Evolutionary conservation across 37 sponge, comb jelly and placozoan species (phyloP), one percentile per base, ranked within the genome.

Genomic region (Tethya wilhelma): DNA sequence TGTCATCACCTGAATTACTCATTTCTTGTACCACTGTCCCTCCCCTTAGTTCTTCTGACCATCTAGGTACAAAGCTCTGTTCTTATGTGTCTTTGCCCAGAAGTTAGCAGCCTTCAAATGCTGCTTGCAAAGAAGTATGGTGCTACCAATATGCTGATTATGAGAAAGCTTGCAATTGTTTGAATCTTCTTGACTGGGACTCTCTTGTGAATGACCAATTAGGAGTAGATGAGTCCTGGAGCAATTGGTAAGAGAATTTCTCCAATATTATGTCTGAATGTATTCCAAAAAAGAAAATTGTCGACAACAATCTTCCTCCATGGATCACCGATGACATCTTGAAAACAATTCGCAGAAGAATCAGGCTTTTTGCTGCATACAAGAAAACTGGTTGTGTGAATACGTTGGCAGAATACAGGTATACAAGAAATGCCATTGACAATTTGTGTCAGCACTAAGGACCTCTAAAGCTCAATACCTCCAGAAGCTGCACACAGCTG

Each of bases 381-480:
- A 63, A 63, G 64, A 63, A 26, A 63, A 23, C 64, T 29, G 25
- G 30, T 11, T 29, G 31, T 9, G 8, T 26, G 30, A 63, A n/a
- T 7, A 26, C 8, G 25, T 63, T 63, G 9, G 64, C 30, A 23
- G 31, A 63, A 63, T 63, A 63, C 31, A 67, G 33, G 23, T 39
- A 67, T 17, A 34, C 42, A 39, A 34, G 69, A 23, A 67, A 67
- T 23, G n/a, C 11, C 11, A 38, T 67, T 67, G n/a, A n/a, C n/a
- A n/a, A n/a, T n/a, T n/a, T n/a, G 40, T 34, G 6, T 39, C 39
- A 23, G 39, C 14, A 9, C 37, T 67, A 4, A 37, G 69, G 20
- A 9, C 64, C 20, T 63, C 64, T n/a, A 67, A 67, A 67, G 12
- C 39, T 39, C n/a, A 63, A 63, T 67, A n/a, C 69, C 33, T 39